Base-by-base conservation (phyloP, 2,113 vertebrate genomes). In the Globicephala melas region DNA sequence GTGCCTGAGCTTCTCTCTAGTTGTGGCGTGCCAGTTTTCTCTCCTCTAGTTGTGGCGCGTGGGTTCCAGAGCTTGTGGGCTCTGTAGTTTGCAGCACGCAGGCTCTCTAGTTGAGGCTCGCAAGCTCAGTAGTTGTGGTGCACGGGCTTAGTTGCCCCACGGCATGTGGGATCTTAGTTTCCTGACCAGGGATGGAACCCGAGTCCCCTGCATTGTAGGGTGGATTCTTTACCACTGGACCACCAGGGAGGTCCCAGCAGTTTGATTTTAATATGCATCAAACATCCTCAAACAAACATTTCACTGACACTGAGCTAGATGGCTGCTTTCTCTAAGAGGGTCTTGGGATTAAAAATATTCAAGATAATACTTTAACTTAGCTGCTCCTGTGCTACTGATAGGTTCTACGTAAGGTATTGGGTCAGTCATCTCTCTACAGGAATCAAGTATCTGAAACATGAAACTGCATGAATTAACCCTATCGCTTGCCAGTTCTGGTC, bases 381-480 rank as follows among this genome's bases (percentile, higher is more conserved):
- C n/a, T 83, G 23, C 47, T 67, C 10, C 50, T 83, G 18, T 21
- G 60, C 21, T 90, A 62, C 38, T 26, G 26, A 55, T 87, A 88
- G 15, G 20, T 77, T 88, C 14, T 73, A 44, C 8, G 21, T 28
- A 74, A 83, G 31, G 25, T 26, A 73, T 81, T 87, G 92, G 95
- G 63, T 90, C 81, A 93, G 58, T 87, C 85, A 91, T 93, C 47
- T 90, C 80, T 92, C 89, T 60, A 47, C 8, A 79, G 79, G 50
- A 95, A 63, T 92, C 84, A 68, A n/a, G 58, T 67, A 41, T 96
- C 74, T 90, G 47, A 83, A 95, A 92, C 38, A 3, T 84, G 89
- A 94, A 94, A 20, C 94, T 94, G 95, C 80, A 91, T 93, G 86
- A 87, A 74, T 96, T 86, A 94, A 90, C 92, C 58, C 47, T 50